Conservation (phyloP, 2,113 vertebrate genomes). For the Toxotes chatareus region DNA sequence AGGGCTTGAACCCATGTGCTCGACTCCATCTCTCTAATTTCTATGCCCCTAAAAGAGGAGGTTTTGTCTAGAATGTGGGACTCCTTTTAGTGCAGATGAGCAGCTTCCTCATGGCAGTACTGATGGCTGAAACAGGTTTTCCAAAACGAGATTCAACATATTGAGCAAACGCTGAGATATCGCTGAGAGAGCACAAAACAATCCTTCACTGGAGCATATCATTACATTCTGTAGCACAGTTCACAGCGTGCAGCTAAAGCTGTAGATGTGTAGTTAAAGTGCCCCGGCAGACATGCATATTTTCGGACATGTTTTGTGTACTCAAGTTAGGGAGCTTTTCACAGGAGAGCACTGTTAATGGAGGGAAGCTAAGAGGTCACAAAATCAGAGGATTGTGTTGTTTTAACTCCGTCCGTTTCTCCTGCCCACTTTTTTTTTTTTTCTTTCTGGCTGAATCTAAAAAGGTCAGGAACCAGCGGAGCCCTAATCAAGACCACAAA, state of each 20-base stretch:
- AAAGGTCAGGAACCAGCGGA: constrained; percentile 66
- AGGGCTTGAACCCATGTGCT: constrained; percentile 38
- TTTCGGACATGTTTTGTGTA: constrained; percentile 70
- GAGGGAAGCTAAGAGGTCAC: constrained; percentile 48
- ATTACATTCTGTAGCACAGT: constrained; percentile 30
- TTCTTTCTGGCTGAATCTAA: constrained; percentile 58
- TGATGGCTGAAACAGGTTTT: constrained; percentile 64
- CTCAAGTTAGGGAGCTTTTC: constrained; percentile 56
- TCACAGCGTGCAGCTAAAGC: constrained; percentile 60
- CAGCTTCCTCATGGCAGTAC: constrained; percentile 53
- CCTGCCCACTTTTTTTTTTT: constrained; percentile 31
- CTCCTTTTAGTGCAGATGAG: constrained; percentile 63
- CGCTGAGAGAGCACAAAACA: constrained; percentile 51
- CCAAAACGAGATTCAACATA: constrained; percentile 50
- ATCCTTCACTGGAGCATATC: constrained; percentile 48
- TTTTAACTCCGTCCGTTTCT: constrained; percentile 64
- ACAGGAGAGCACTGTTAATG: constrained; percentile 59
- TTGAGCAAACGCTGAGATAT: constrained; percentile 33
- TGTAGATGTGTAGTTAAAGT: constrained; percentile 44
- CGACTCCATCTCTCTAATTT: constrained; percentile 50
- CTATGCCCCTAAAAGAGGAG: constrained; percentile 36
- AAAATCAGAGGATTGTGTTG: constrained; percentile 69
- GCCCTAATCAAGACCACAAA: constrained; percentile 78
- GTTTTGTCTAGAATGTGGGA: constrained; percentile 50
- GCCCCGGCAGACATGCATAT: constrained; percentile 50